Evolutionary conservation across 2,797 vertebrate genomes (phyloP).

Genomic region (Nannoperca australis): DNA sequence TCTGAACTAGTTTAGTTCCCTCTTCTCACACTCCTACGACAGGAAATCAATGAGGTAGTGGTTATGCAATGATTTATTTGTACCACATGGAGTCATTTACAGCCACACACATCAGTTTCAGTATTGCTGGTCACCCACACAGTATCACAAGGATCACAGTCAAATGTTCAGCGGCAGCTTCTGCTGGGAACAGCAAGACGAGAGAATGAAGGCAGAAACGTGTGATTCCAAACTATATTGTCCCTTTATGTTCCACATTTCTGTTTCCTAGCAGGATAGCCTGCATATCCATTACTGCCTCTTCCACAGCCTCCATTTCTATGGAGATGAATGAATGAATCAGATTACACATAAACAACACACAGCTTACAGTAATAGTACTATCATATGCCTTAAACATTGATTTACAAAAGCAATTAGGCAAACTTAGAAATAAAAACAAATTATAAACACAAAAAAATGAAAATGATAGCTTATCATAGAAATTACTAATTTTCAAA

Average conservation of each 20-base stretch:
- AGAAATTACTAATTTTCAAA: slow-evolving; percentile 1
- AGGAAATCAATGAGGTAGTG: slow-evolving; percentile 31
- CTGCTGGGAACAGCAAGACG: slow-evolving; percentile 7
- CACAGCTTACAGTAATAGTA: slow-evolving; percentile 20
- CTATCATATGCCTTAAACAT: slow-evolving; percentile 33
- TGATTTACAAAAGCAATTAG: slow-evolving; percentile 20
- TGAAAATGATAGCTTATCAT: slow-evolving; percentile 33
- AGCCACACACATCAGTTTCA: slow-evolving; percentile 47
- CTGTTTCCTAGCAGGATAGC: slow-evolving; percentile 61
- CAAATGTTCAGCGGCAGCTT: slow-evolving; percentile 37
- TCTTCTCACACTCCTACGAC: slow-evolving; percentile 1
- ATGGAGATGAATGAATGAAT: slow-evolving; percentile 77
- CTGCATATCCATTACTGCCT: slow-evolving; percentile 72
- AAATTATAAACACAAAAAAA: slow-evolving; percentile 37
- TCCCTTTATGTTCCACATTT: slow-evolving; percentile 64
- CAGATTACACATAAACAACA: slow-evolving; percentile 64
- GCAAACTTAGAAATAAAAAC: slow-evolving; percentile 11
- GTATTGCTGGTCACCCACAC: slow-evolving; percentile 32
- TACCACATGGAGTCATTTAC: slow-evolving; percentile 25
- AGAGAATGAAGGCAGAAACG: slow-evolving; percentile 16
- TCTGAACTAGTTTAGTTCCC: not conserved
- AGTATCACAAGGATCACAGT: slow-evolving; percentile 44
- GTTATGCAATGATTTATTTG: slow-evolving; percentile 53
- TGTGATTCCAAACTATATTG: slow-evolving; percentile 61
- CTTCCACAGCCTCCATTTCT: slow-evolving; percentile 82